Conservation (phyloP, 2,888 invertebrate genomes). For the Tinea semifulvella region DNA sequence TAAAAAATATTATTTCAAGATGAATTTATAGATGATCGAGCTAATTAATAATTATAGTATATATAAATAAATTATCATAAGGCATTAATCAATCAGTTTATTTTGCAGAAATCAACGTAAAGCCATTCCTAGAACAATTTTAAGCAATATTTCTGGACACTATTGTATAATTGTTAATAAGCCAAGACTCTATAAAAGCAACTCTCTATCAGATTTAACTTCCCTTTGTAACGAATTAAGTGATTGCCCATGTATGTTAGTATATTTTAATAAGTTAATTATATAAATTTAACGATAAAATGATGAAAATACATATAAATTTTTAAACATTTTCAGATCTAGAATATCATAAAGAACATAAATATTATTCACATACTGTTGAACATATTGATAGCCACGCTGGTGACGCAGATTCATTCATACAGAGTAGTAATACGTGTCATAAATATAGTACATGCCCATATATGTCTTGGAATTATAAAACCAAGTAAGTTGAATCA, state of each 20-base stretch:
- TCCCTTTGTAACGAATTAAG: constrained; percentile 41
- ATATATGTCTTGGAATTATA: constrained; percentile 49
- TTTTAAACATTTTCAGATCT: constrained; percentile 29
- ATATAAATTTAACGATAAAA: not conserved
- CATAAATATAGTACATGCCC: constrained; percentile 17
- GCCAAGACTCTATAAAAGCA: constrained; percentile 43
- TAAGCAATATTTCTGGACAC: constrained; percentile 21
- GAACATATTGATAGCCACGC: constrained; percentile 27
- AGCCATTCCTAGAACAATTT: not conserved
- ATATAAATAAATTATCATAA: too few species aligned
- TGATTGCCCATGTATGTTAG: constrained; percentile 30
- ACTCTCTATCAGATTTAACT: constrained; percentile 45
- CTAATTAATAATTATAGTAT: too few species aligned
- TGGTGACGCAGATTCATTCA: constrained; percentile 31
- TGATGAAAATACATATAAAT: not conserved
- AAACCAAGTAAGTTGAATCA: constrained; percentile 39
- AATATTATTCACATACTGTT: not conserved
- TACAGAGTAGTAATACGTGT: not conserved
- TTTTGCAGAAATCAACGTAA: constrained; percentile 4
- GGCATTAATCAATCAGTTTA: too few species aligned
- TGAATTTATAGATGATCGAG: too few species aligned
- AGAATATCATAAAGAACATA: constrained; percentile 21
- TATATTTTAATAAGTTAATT: not conserved
- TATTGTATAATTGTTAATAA: constrained; percentile 56
- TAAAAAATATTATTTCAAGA: too few species aligned